Base-by-base conservation (phyloP, 2,888 invertebrate genomes). In the Rhagonycha lutea region DNA sequence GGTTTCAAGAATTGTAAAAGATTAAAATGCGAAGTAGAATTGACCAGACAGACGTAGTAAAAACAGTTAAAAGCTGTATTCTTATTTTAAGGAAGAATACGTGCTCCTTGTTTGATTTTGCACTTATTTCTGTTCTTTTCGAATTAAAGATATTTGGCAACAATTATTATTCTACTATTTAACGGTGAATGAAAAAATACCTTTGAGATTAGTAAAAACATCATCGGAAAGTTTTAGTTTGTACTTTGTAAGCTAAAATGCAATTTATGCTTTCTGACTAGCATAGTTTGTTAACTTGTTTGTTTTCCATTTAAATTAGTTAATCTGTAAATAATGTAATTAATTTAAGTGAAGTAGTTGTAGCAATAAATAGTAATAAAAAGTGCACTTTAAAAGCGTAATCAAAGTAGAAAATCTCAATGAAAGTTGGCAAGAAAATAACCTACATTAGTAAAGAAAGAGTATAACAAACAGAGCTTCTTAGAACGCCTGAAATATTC, bases 381-480 rank as follows among this genome's bases (percentile, higher is more conserved):
- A 76, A 74, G 67, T 68, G 70, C 70, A 69, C 76, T 67, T 75
- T 76, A 71, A 73, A 72, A 72, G 75, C 72, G 74, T 69, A 71
- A 79, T 68, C 76, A 75, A 80, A 81, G 80, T 80, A 80, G 78
- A 81, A 82, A 82, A 80, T 81, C 79, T 76, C 81, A 80, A 82
- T 81, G 81, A 82, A 81, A 76, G 80, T 79, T 79, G 79, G 73
- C 79, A 77, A 79, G 83, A 83, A 83, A 83, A 83, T 83, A 83
- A 82, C 83, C 83, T 81, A 83, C 83, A 83, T 83, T 83, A 83
- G 82, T 76, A 78, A 69, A 78, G 79, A 79, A 80, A 80, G 81
- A 82, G 83, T 82, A 82, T 82, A 83, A 82, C 83, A 83, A 83
- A 83, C 83, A 83, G 82, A 82, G 82, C 80, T 81, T 81, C 82